Evolutionary conservation across 2,888 invertebrate species (phyloP), one percentile per base, ranked within the genome.

Genomic region (Drosophila aldrichi): DNA sequence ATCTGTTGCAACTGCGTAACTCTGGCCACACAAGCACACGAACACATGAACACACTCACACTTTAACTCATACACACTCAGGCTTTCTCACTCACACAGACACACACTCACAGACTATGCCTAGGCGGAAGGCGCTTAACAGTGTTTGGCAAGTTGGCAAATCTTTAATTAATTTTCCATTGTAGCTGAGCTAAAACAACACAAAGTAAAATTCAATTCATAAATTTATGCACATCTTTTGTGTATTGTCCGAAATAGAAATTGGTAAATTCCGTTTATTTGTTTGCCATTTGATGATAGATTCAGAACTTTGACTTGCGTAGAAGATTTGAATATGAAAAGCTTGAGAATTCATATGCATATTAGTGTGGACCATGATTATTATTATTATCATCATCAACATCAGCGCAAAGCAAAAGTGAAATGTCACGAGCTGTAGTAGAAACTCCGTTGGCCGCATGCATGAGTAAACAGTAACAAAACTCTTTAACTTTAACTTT

Each of bases 101-200:
- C 16, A 18, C 14, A 29, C n/a, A 48, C 5, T 29, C 2, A 16
- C 54, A 32, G 1, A 34, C 16, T 29, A 67, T 61, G 61, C 36
- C 48, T 56, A 59, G 55, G 57, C 79, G 74, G 82, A 85, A 74
- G 73, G 48, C 64, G 41, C 12, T 29, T 22, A 56, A 60, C 56
- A 59, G 51, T 62, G 64, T 48, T 72, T 79, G 48, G 48, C 68
- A 69, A 62, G 69, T 51, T 48, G 70, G 70, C 58, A 49, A 67
- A 77, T 61, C 41, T 67, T 80, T 81, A 83, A 84, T 86, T 80
- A 87, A 88, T 86, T 86, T 74, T 54, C 69, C 69, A 69, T 79
- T 81, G 76, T 75, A 58, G 49, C 20, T 52, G 12, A 18, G 20
- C 36, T 55, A 25, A 55, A 60, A 62, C 2, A 36, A 66, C 38